Conservation (phyloP, 2,113 vertebrate species). For the Petrocephalus zakoni region DNA sequence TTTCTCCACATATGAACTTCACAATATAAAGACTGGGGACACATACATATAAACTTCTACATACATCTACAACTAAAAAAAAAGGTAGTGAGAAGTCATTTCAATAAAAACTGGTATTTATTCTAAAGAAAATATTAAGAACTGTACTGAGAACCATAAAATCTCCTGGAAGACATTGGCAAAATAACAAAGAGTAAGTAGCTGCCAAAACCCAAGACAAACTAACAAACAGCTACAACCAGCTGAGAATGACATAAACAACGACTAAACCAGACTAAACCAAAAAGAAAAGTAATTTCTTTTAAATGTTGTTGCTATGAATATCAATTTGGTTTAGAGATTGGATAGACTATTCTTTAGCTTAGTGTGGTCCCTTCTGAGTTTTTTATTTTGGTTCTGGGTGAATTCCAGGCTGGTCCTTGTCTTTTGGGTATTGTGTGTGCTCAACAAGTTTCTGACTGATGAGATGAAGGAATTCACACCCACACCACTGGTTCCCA, state of each 20-base stretch:
- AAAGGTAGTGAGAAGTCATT: neutral
- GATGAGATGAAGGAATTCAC: neutral
- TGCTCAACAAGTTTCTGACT: neutral
- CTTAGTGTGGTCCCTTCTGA: neutral
- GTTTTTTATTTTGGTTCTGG: neutral
- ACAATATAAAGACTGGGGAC: neutral
- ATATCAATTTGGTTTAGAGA: neutral
- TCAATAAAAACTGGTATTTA: neutral
- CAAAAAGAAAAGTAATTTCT: neutral
- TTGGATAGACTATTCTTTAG: neutral
- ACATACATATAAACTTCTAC: neutral
- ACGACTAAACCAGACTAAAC: neutral
- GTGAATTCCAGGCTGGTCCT: neutral
- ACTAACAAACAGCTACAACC: neutral
- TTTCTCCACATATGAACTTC: neutral
- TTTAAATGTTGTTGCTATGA: neutral
- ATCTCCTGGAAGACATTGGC: neutral
- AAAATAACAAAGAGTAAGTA: neutral
- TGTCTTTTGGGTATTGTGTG: neutral
- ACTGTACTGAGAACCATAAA: neutral
- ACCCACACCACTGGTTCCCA: neutral
- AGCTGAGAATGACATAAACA: neutral
- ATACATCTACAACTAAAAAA: neutral
- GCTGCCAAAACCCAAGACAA: neutral
- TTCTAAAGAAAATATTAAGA: neutral